phyloP scores from a whole-genome alignment of 2,888 invertebrate genomes.

The Cheilosia pagana region DNA sequence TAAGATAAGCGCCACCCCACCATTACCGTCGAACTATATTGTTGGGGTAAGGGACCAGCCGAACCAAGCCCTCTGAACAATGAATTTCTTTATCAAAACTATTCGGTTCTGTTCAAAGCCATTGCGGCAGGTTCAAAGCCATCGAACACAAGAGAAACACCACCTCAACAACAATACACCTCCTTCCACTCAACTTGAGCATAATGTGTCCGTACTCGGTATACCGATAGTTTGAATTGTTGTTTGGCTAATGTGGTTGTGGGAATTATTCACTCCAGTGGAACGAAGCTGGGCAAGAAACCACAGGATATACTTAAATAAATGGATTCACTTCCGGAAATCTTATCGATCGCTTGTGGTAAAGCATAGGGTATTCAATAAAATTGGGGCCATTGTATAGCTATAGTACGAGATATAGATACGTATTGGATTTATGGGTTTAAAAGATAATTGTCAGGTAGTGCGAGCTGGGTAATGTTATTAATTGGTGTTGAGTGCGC shows the following conservation, averaged over 20 bases:
- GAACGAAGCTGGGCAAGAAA: constrained; percentile 13
- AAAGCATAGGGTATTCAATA: background rate
- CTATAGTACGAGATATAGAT: no score
- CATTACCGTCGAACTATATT: no score
- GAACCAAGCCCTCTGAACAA: constrained; percentile 9
- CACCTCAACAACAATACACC: background rate
- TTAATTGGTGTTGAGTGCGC: constrained; percentile 2
- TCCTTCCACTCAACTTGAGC: background rate
- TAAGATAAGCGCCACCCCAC: constrained; percentile 1
- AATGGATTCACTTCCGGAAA: constrained; percentile 54
- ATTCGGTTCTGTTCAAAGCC: background rate
- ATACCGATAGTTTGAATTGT: constrained; percentile 7
- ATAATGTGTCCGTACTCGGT: background rate
- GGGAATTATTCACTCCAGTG: constrained; percentile 26
- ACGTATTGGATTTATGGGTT: background rate
- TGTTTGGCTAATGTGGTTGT: constrained; percentile 11
- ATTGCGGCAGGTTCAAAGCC: constrained; percentile 22
- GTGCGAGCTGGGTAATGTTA: constrained; percentile 19
- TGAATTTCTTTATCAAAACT: constrained; percentile 6
- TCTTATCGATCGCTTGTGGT: constrained; percentile 19
- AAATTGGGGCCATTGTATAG: constrained; percentile 1
- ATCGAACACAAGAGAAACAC: background rate
- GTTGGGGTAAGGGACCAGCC: constrained; percentile 18
- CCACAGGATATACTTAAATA: constrained; percentile 52
- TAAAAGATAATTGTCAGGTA: constrained; percentile 26